phyloP scores from a whole-genome alignment of 2,113 vertebrate genomes.

The Cololabis saira region DNA sequence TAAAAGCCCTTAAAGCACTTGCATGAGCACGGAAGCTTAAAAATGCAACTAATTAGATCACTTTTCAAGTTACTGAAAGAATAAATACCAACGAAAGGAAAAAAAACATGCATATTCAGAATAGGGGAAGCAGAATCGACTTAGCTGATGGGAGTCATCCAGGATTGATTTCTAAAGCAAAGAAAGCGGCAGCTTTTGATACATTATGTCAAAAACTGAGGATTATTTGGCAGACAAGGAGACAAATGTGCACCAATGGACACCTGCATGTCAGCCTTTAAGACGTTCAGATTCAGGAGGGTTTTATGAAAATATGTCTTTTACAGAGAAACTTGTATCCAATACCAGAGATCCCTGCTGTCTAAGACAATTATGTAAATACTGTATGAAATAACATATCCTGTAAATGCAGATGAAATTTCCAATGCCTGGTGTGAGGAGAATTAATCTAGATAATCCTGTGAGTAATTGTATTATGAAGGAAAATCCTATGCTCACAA shows the following conservation, averaged over 20 bases:
- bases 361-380: too few species aligned
- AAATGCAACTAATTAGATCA: conserved; percentile 79
- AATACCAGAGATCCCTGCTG: too few species aligned
- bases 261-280: too few species aligned
- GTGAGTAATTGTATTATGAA: not conserved
- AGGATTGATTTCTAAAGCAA: conserved; percentile 46
- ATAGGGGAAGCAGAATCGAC: conserved; percentile 56
- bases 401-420: conserved; percentile 3
- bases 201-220: conserved; percentile 42
- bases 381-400: not conserved
- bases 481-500: not conserved
- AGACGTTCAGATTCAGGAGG: too few species aligned
- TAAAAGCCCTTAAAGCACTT: conserved; percentile 59
- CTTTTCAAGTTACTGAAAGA: conserved; percentile 73
- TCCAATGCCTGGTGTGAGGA: not conserved
- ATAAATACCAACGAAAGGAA: conserved; percentile 76
- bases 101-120: conserved; percentile 78
- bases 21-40: conserved; percentile 67
- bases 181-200: conserved; percentile 60
- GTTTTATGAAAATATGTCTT: too few species aligned
- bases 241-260: too few species aligned
- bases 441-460: not conserved
- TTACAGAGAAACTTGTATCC: too few species aligned
- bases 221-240: conserved; percentile 42
- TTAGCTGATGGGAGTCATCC: conserved; percentile 66